A percentile compares a stretch with the other conserved stretches of the same genome.
Conservation (phyloP, 2,113 vertebrate genomes). For the Cyanoramphus novaezelandiae region DNA sequence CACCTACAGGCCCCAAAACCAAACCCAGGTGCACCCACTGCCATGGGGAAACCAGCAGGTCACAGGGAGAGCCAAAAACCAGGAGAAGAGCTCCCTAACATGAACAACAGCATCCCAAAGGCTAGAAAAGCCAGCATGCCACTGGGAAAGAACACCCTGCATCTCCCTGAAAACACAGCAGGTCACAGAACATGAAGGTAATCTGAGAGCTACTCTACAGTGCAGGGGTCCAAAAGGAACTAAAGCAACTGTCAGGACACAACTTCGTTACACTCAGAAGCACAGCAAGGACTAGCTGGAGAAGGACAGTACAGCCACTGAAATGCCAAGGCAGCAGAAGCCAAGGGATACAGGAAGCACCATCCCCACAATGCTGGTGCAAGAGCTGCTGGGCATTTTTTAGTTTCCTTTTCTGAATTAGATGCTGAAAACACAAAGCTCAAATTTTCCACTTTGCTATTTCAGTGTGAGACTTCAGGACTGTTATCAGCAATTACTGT, state of each 20-base stretch:
- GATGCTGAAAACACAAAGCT: neutral
- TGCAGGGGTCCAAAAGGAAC: neutral
- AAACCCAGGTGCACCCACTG: rapidly evolving
- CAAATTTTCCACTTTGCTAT: neutral
- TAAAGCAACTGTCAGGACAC: too few species aligned
- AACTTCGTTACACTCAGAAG: neutral
- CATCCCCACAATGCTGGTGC: rapidly evolving
- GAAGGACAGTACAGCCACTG: neutral
- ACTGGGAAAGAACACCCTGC: rapidly evolving
- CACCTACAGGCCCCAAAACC: rapidly evolving
- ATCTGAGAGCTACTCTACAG: rapidly evolving
- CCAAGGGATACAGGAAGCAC: rapidly evolving
- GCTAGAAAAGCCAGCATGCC: neutral
- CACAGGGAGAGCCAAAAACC: rapidly evolving
- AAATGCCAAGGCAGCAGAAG: neutral
- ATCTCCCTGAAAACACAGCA: rapidly evolving
- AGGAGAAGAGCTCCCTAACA: neutral
- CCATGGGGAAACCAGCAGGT: too few species aligned
- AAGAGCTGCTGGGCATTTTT: neutral
- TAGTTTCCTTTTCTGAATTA: neutral
- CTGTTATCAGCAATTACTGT: neutral
- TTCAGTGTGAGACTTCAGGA: neutral
- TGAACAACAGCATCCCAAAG: rapidly evolving
- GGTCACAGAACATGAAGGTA: neutral
- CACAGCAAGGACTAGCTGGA: rapidly evolving